Evolutionary conservation across 2,888 invertebrate species (phyloP).

Genomic region (Rambutsinella grinnellia): DNA sequence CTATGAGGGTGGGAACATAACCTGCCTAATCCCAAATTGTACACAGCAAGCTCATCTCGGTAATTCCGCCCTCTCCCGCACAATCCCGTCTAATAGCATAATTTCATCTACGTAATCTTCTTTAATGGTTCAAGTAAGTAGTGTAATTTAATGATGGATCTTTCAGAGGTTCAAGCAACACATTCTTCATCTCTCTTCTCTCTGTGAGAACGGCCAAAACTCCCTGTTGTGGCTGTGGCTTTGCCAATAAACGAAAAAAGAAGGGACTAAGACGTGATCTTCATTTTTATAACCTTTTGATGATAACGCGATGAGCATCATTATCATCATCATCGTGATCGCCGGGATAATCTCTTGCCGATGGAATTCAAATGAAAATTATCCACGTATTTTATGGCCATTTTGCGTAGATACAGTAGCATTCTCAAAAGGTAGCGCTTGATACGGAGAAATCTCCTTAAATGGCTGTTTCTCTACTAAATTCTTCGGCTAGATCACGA

Average conservation of each 20-base stretch:
- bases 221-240: constrained; percentile 24
- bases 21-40: constrained; percentile 48
- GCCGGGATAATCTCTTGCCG: constrained; percentile 14
- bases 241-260: constrained; percentile 35
- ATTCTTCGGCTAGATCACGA: too few relatives aligned
- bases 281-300: constrained; percentile 43
- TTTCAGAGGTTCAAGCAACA: constrained; percentile 30
- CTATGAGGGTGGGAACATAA: constrained; percentile 56
- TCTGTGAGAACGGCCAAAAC: constrained; percentile 15
- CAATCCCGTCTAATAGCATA: constrained; percentile 49
- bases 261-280: constrained; percentile 44
- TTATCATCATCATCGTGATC: too few relatives aligned
- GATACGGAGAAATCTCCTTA: constrained; percentile 9
- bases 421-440: neutral
- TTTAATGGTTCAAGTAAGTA: constrained; percentile 54
- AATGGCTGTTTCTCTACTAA: too few relatives aligned
- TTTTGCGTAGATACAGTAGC: constrained; percentile 29
- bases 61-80: constrained; percentile 45
- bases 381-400: constrained; percentile 16
- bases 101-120: constrained; percentile 55
- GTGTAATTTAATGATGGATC: constrained; percentile 55
- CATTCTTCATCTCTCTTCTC: constrained; percentile 16
- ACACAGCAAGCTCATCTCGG: constrained; percentile 36
- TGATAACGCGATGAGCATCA: too few relatives aligned
- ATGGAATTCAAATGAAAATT: constrained; percentile 21